Conservation (phyloP, 2,888 invertebrate species). For the Catonia carolina region DNA sequence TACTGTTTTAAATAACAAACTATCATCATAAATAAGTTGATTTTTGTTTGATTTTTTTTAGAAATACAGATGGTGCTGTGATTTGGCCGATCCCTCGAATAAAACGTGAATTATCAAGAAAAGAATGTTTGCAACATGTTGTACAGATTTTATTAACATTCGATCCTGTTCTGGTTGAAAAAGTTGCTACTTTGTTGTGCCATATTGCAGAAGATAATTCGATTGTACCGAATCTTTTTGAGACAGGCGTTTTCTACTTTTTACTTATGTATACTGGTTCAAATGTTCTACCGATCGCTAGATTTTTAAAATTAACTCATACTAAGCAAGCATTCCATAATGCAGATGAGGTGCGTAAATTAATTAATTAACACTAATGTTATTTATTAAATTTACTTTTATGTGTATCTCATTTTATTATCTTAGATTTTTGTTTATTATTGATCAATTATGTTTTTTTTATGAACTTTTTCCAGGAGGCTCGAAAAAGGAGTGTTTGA, state of each 20-base stretch:
- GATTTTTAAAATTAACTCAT: constrained; percentile 90
- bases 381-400: no score
- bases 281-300: constrained; percentile 90
- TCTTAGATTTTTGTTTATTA: no score
- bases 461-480: no score
- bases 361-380: no score
- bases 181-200: constrained; percentile 82
- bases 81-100: constrained; percentile 91
- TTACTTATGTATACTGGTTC: constrained; percentile 98
- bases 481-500: no score
- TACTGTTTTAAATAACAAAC: no score
- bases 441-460: no score
- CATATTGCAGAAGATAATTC: constrained; percentile 95
- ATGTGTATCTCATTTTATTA: no score
- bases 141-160: constrained; percentile 94
- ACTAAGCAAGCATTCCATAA: constrained; percentile 91
- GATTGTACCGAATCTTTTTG: constrained; percentile 85
- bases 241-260: constrained; percentile 96
- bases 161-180: constrained; percentile 93
- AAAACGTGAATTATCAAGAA: constrained; percentile 42
- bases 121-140: constrained; percentile 86
- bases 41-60: constrained; percentile 38
- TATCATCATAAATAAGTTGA: no score
- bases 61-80: constrained; percentile 88
- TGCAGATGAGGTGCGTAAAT: constrained; percentile 63